Evolutionary conservation across 2,113 vertebrate genomes (phyloP).

Genomic region (Limanda limanda): DNA sequence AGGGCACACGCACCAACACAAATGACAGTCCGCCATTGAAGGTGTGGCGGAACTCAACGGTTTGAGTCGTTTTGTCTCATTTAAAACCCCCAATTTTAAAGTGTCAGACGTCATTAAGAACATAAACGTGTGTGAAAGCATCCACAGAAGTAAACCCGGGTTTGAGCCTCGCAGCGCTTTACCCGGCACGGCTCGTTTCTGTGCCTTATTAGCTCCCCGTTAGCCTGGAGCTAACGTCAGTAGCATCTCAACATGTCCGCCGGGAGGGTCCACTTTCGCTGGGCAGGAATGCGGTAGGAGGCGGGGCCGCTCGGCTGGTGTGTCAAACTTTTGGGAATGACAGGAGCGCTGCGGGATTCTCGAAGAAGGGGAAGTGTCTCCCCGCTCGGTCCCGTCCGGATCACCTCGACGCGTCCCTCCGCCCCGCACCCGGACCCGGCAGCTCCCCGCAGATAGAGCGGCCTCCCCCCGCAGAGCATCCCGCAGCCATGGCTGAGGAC

Average conservation of each 20-base stretch:
- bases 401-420: conserved; percentile 66
- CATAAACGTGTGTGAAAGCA: too few species aligned
- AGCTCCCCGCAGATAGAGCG: conserved; percentile 49
- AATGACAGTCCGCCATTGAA: conserved; percentile 26
- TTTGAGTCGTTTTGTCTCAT: background rate
- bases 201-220: background rate
- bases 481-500: conserved; percentile 93
- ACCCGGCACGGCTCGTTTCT: background rate
- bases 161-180: background rate
- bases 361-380: conserved; percentile 77
- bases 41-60: conserved; percentile 55
- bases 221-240: background rate
- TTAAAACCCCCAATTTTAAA: background rate
- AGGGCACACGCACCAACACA: accelerated
- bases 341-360: conserved; percentile 81
- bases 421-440: conserved; percentile 50
- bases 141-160: background rate
- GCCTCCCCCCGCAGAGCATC: conserved; percentile 34
- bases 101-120: background rate
- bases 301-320: conserved; percentile 82
- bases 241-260: conserved; percentile 72
- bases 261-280: conserved; percentile 59
- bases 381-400: conserved; percentile 68
- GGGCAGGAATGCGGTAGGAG: conserved; percentile 81
- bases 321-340: conserved; percentile 88